These are phyloP conservation scores for Orthonyx spaldingii DNA, from an alignment of 2,113 vertebrate genomes.

Conservation along the genomic window DNA sequence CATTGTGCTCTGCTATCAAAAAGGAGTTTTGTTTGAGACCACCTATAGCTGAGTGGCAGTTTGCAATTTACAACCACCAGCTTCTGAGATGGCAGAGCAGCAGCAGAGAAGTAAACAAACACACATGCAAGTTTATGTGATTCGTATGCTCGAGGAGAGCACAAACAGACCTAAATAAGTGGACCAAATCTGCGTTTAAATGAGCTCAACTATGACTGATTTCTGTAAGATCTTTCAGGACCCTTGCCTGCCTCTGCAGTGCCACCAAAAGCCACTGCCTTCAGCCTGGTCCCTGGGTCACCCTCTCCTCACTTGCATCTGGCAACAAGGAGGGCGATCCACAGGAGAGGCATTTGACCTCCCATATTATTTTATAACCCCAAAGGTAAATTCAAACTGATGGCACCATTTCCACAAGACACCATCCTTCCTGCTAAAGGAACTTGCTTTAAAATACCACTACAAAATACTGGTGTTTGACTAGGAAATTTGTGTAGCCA, in stretches of 20 bases:
- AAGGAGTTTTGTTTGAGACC: neutral
- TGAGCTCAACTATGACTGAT: fast-evolving
- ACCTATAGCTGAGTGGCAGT: neutral
- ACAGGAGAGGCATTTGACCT: neutral
- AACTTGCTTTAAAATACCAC: neutral
- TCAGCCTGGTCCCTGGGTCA: neutral
- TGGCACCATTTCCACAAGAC: neutral
- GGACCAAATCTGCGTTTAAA: fast-evolving
- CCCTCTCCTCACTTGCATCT: neutral
- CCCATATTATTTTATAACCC: neutral
- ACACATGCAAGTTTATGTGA: neutral
- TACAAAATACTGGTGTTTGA: neutral
- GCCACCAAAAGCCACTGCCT: neutral
- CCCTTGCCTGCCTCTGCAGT: neutral
- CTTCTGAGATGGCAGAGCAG: neutral
- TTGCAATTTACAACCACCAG: neutral
- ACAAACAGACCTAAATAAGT: neutral
- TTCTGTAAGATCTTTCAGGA: neutral
- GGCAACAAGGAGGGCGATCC: neutral
- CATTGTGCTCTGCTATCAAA: neutral
- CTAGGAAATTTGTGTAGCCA: neutral
- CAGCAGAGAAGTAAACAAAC: neutral
- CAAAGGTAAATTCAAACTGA: neutral
- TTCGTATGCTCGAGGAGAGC: neutral
- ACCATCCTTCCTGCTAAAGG: neutral